Evolutionary conservation across 2,797 vertebrate genomes (phyloP).

Genomic region (Gallinago nigripennis): DNA sequence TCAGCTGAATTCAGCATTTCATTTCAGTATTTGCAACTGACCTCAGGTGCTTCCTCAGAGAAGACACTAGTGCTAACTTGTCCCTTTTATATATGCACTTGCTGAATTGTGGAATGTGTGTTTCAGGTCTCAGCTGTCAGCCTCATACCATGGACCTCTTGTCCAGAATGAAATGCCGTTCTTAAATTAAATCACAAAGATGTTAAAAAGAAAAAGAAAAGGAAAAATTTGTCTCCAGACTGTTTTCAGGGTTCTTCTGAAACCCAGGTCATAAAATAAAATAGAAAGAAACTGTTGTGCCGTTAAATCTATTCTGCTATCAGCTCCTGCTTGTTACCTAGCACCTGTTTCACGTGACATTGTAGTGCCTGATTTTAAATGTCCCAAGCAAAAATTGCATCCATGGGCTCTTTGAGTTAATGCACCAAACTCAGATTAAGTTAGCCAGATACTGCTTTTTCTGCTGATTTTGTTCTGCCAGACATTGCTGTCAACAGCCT

Average conservation of each 20-base stretch:
- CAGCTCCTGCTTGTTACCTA: background rate
- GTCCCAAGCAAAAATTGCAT: background rate
- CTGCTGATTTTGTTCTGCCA: background rate
- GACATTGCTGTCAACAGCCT: background rate
- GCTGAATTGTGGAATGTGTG: background rate
- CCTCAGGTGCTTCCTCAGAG: constrained; percentile 24
- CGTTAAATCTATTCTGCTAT: background rate
- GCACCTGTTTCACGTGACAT: background rate
- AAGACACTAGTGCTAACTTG: background rate
- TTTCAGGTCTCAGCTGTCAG: background rate
- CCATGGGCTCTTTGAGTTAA: background rate
- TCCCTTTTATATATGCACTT: constrained; percentile 18
- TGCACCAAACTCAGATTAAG: background rate
- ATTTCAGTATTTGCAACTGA: constrained; percentile 23
- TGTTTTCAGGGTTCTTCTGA: background rate
- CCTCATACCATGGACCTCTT: background rate
- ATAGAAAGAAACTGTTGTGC: background rate
- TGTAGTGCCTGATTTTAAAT: background rate
- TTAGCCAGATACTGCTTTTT: background rate
- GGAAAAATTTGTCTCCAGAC: background rate
- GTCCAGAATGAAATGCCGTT: constrained; percentile 14
- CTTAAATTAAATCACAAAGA: constrained; percentile 7
- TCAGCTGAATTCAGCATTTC: background rate
- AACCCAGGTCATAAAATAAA: constrained; percentile 5
- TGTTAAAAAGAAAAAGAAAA: background rate